Conservation (phyloP, 2,888 invertebrate species). For the Linnaemya tessellans region DNA sequence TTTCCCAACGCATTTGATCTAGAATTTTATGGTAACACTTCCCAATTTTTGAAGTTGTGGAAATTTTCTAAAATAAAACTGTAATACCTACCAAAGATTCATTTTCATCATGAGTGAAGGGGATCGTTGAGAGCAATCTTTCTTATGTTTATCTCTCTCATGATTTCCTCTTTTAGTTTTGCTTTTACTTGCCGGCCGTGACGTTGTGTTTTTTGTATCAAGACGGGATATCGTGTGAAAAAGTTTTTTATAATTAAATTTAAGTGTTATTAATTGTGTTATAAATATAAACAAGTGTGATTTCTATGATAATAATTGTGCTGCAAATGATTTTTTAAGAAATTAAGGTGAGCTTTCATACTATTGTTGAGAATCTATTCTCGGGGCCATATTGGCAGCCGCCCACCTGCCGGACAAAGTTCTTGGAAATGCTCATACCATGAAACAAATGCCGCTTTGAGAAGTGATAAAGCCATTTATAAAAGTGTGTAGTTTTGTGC, state of each 20-base stretch:
- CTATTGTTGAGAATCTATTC: background rate
- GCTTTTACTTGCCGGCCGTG: background rate
- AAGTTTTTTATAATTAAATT: background rate
- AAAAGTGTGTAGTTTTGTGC: background rate
- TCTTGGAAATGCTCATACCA: background rate
- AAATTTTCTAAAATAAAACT: too few species aligned
- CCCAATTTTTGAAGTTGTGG: too few species aligned
- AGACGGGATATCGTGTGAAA: background rate
- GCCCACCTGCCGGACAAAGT: background rate
- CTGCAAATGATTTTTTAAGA: too few species aligned
- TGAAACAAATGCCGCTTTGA: too few species aligned
- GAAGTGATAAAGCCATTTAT: background rate
- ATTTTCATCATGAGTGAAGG: too few species aligned
- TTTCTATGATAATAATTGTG: too few species aligned
- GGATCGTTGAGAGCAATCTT: too few species aligned
- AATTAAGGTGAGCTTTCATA: background rate
- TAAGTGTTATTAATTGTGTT: background rate
- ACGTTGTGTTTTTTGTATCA: background rate
- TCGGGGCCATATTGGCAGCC: background rate
- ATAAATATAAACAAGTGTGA: too few species aligned
- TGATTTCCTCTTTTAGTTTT: conserved; percentile 2
- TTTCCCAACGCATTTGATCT: too few species aligned
- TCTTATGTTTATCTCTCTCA: too few species aligned
- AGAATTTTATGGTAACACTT: too few species aligned
- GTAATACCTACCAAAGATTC: too few species aligned